Evolutionary conservation across 2,888 invertebrate species (phyloP).

Genomic region (Cataglyphis albicans): DNA sequence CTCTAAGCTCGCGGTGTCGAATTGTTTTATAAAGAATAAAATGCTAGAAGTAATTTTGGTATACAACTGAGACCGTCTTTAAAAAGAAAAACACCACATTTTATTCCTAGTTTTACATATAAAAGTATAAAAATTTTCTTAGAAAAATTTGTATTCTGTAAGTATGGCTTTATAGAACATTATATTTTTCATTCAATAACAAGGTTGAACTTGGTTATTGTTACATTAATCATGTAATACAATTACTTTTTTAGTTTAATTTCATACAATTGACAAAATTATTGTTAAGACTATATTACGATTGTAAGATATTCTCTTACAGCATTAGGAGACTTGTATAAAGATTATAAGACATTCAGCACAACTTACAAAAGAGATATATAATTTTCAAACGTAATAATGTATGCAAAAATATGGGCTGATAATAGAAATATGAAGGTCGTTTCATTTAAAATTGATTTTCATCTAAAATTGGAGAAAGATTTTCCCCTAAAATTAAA

Average conservation of each 20-base stretch:
- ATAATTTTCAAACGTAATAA: slow-evolving; percentile 1
- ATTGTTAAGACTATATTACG: not conserved
- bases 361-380: slow-evolving; percentile 2
- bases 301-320: not conserved
- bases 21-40: slow-evolving; percentile 13
- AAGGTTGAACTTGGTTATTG: not conserved
- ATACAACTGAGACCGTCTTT: slow-evolving; percentile 24
- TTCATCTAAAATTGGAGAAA: not conserved
- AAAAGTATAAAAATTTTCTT: slow-evolving; percentile 7
- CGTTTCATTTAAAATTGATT: not conserved
- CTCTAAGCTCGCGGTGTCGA: not conserved
- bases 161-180: slow-evolving; percentile 13
- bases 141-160: slow-evolving; percentile 9
- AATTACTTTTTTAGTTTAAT: slow-evolving; percentile 7
- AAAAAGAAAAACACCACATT: slow-evolving; percentile 10
- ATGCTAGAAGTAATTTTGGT: slow-evolving; percentile 22
- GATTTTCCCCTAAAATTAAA: not conserved
- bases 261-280: slow-evolving; percentile 2
- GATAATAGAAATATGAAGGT: slow-evolving; percentile 13
- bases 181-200: not conserved
- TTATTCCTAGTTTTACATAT: slow-evolving; percentile 21
- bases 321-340: slow-evolving; percentile 2
- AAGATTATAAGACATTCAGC: slow-evolving; percentile 2
- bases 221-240: not conserved
- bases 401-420: too few species aligned